Base-by-base conservation (phyloP, 2,113 vertebrate species). In the Hyaena hyaena region DNA sequence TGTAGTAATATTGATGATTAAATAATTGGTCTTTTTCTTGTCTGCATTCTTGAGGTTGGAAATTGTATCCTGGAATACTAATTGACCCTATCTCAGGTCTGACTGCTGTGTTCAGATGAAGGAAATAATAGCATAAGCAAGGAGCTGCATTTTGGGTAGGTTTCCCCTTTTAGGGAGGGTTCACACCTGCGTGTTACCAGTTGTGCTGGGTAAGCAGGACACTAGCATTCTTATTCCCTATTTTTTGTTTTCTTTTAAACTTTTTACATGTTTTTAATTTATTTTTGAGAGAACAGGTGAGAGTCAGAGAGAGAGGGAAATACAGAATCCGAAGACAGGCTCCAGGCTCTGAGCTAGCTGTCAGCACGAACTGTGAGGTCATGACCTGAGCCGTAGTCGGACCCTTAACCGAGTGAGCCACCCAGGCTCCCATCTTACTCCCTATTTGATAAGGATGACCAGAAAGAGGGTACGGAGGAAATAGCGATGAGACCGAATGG, bases 1-100 rank as follows among this genome's bases (percentile, higher is more conserved):
- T 61, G 61, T n/a, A 50, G 53, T 68, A 11, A 74, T 66, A 31
- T 31, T 10, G 50, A 68, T 80, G 45, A 61, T 76, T 45, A 68
- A 5, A 43, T 79, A 71, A 5, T 65, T 33, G 26, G 66, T 79
- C 21, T 23, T 65, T 79, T 84, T 74, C 31, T 90, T 69, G 66
- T 33, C 21, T 96, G 28, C 11, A 12, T 96, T 86, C 39, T 86
- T 61, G 89, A 89, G 90, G 84, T 21, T 21, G 48, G 35, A 61
- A 48, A 31, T 95, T 79, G 88, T 63, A 15, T 39, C 28, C 43
- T 66, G 26, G 53, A 91, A 16, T 79, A 45, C n/a, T 61, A 81
- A 83, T 39, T 65, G 50, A 43, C 24, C 53, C 17, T 6, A 2
- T 88, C 48, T 61, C 43, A 48, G 0, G 35, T 28, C 3, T 9